Evolutionary conservation across 2,797 vertebrate species (phyloP).

Genomic region (Parambassis ranga): DNA sequence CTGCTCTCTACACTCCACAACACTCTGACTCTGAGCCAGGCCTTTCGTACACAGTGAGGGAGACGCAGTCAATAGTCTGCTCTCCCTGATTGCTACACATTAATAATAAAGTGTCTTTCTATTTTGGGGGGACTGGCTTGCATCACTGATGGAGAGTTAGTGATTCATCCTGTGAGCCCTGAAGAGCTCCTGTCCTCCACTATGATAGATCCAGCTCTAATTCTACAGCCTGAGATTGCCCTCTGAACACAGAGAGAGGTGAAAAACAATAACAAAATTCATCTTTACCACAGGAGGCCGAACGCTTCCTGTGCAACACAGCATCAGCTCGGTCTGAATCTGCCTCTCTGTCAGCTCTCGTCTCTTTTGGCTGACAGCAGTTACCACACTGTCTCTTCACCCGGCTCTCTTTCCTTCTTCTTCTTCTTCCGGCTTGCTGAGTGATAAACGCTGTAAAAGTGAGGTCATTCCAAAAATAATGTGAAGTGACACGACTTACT

Average conservation of each 20-base stretch:
- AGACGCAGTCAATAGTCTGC: constrained; percentile 30
- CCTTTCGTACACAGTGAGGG: not conserved
- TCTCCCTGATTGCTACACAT: constrained; percentile 35
- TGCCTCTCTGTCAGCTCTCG: constrained; percentile 2
- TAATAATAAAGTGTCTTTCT: constrained; percentile 59
- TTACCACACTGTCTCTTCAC: not conserved
- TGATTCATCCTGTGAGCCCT: constrained; percentile 32
- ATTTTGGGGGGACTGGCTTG: constrained; percentile 33
- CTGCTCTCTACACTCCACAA: not conserved
- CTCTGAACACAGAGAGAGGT: not conserved
- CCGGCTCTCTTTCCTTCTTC: not conserved
- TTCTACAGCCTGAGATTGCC: constrained; percentile 13
- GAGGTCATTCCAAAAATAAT: not conserved
- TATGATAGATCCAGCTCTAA: constrained; percentile 5
- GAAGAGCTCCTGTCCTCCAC: not conserved
- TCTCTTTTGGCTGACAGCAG: constrained; percentile 29
- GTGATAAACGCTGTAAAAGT: not conserved
- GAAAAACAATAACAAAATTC: not conserved
- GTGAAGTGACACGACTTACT: constrained; percentile 82
- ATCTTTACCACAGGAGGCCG: no score
- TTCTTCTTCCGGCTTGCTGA: not conserved
- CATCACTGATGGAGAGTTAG: constrained; percentile 34
- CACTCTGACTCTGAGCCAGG: not conserved
- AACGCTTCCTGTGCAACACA: not conserved
- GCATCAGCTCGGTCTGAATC: not conserved